Evolutionary conservation across 2,888 invertebrate species (phyloP), one percentile per base, ranked within the genome.

Genomic region (Eilema griseolum): DNA sequence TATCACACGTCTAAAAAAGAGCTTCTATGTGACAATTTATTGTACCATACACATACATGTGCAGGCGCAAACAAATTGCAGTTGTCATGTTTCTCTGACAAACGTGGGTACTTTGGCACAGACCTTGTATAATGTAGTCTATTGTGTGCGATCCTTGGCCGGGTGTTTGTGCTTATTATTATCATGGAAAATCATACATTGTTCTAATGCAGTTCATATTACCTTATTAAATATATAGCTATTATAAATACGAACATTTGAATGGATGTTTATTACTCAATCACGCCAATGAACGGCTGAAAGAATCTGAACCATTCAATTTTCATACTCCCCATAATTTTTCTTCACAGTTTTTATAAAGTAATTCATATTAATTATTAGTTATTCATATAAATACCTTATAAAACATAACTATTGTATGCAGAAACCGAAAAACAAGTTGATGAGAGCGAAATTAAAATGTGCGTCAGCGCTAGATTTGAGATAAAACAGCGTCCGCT

Each of bases 21-120:
- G 71, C 73, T 78, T 77, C 80, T 79, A 77, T 69, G 76, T 76
- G 77, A 76, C 77, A 77, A 63, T 79, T 77, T 76, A 74, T 75
- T 74, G 77, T 80, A n/a, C 74, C 72, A 79, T 73, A 71, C 71
- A 76, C 73, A 72, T 73, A 77, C 73, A 72, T 80, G 85, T 80
- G 92, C 91, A 88, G 91, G 91, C 87, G 90, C 87, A 82, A 86
- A 87, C 86, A 88, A 89, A 90, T 90, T 89, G 86, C 89, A 86
- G 71, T 80, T 86, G 89, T 89, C 87, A 83, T 85, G 82, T 86
- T 78, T 71, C 76, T 77, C 76, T 83, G 86, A 91, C 87, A 83
- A 88, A 92, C 91, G 92, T 93, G 92, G 89, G 92, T 90, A 93
- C 86, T 89, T 90, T 88, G 88, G 87, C 76, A 85, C 76, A 86